Base-by-base conservation (phyloP, 2,113 vertebrate genomes). In the Nothoprocta perdicaria region DNA sequence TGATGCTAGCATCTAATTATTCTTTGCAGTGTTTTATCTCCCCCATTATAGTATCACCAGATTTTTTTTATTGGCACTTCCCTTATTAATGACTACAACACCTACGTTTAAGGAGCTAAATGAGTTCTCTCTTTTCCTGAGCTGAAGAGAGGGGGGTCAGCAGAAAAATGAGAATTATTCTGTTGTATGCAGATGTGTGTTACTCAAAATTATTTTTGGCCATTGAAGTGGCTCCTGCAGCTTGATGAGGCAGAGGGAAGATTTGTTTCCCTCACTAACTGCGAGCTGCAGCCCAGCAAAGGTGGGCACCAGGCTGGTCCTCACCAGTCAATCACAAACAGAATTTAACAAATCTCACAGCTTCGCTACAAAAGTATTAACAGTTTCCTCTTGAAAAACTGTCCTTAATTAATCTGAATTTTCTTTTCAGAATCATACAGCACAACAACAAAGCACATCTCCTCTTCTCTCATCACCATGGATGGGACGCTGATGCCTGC, bases 11-110 rank as follows among this genome's bases (percentile, higher is more conserved):
- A 94, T 95, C 96, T 97, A 96, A 96, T 97, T 96, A 97, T 96
- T 95, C 93, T 93, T 94, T 78, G 94, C 95, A 93, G 95, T 89
- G 90, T 96, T 97, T 96, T 97, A 97, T 97, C 96, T 96, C 93
- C 90, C 88, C 95, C 89, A 96, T 96, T 97, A 96, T 97, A 95
- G 95, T 96, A 97, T 97, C 95, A 97, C 94, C 95, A 96, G 92
- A 92, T 90, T 95, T 94, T 95, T 95, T 95, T 95, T 95, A 96
- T 97, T 96, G 96, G 90, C 96, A 95, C 94, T 90, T 96, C 92
- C 91, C 91, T 94, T 96, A 97, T 96, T 97, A 96, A 97, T 96
- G 96, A 96, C 95, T 97, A 95, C 95, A 95, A 96, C 95, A 96
- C 96, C 94, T 96, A 96, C 74, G 1, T 96, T 96, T 96, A 95